Evolutionary conservation across 2,797 vertebrate genomes (phyloP), one percentile per base, ranked within the genome.

Genomic region (Tapirus indicus): DNA sequence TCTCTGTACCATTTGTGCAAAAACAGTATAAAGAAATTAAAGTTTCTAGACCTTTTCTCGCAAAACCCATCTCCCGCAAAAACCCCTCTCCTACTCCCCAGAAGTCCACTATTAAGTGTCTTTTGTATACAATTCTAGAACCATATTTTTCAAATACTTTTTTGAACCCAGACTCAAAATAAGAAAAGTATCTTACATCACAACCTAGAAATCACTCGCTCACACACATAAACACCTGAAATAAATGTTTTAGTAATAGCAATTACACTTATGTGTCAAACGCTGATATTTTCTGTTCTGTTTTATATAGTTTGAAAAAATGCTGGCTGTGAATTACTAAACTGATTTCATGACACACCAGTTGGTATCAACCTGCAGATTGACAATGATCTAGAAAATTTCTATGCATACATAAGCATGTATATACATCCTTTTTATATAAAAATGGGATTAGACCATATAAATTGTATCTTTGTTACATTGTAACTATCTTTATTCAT

Each of bases 141-240:
- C 16, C n/a, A 27, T 64, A 71, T 64, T 90, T 94, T 96, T 52
- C n/a, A 94, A 95, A 68, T 72, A 62, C 6, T 74, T 83, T 74
- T 88, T 92, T 60, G 72, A 2, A 90, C 32, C 60, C 16, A 84
- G 20, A 66, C 56, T 25, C 21, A 88, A 83, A 78, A 72, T 83
- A 88, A 87, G 52, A 92, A 97, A 87, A 87, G 44, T 54, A 91
- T 88, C 95, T 93, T 82, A 78, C 29, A 68, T 69, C 32, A 84
- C 14, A 91, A 84, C n/a, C 16, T 41, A 87, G 69, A 52, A 93
- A 88, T 95, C 41, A 74, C 52, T 89, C 1, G 13, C 56, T 80
- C 23, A 21, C 18, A 49, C 7, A 86, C 9, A 89, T 92, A 78
- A 88, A 93, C 44, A 88, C 38, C 10, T 58, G 69, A 89, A 89